Conservation (phyloP, 2,113 vertebrate genomes). For the Eidolon helvum region DNA sequence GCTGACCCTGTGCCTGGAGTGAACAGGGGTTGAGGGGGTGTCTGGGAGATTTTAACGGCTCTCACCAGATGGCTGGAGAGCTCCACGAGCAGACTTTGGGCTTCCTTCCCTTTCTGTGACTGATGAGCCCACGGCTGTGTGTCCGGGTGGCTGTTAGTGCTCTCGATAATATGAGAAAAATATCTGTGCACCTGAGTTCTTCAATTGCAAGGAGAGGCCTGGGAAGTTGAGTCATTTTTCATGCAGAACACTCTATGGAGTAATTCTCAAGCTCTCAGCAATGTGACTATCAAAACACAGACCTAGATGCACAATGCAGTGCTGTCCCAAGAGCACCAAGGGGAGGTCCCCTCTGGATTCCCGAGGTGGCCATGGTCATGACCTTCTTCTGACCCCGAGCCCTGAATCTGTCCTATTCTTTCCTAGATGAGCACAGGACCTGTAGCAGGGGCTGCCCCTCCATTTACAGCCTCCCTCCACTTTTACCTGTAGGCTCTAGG, state of each 20-base stretch:
- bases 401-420: too few relatives aligned
- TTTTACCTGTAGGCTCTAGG: background rate
- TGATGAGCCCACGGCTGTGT: too few relatives aligned
- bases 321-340: background rate
- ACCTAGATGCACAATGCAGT: fast-evolving
- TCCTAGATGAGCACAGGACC: too few relatives aligned
- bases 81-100: background rate
- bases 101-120: background rate
- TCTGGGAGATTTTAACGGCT: background rate
- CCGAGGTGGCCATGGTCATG: background rate
- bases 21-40: background rate
- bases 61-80: background rate
- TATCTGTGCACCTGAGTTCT: background rate
- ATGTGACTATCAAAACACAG: background rate
- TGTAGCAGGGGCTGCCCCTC: background rate
- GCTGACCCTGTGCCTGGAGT: background rate
- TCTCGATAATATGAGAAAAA: background rate
- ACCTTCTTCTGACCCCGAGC: background rate
- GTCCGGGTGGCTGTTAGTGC: background rate
- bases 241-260: background rate
- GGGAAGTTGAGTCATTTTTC: background rate
- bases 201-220: background rate
- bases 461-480: fast-evolving
- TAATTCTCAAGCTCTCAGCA: background rate
- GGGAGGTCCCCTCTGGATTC: background rate